Base-by-base conservation (phyloP, 2,888 invertebrate genomes). In the Muscina levida region DNA sequence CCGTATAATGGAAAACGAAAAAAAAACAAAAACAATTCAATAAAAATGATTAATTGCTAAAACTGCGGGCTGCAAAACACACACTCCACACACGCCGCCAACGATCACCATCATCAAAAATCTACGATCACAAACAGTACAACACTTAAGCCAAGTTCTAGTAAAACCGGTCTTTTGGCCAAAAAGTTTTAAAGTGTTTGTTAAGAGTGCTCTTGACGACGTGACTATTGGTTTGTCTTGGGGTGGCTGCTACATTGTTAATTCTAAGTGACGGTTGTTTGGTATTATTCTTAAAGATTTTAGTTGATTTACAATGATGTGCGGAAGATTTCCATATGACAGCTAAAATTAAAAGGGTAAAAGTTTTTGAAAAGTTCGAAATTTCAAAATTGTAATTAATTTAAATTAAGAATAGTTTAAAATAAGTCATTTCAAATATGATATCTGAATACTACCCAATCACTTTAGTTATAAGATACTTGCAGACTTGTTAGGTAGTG, bases 21-120 rank as follows among this genome's bases (percentile, higher is more conserved):
- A 62, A 51, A 66, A 57, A 51, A 56, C 42, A 74, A 53, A 67
- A 51, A 59, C 51, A 59, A 46, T 71, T 75, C 31, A 65, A 53
- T 65, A 70, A 73, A 31, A 77, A 80, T 81, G 81, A 81, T 77
- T 77, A 74, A 81, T 81, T 80, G 73, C 73, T 24, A 53, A 80
- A 80, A 71, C 79, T 74, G 77, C 77, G 74, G 74, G 73, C 71
- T 71, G 59, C 71, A 74, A 76, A 72, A 80, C 10, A 62, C 39
- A 37, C 62, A 19, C 62, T 17, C 42, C 26, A 37, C 62, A 4
- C 4, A 17, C 62, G 39, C 19, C 39, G 62, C 15, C 62, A 15
- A n/a, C n/a, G n/a, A n/a, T n/a, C n/a, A n/a, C n/a, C n/a, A 46
- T 65, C 46, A 42, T 48, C 26, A 10, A 72, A 53, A 51, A 66